These are phyloP conservation scores for Gonatopus flavifemur DNA, from an alignment of 1,140 invertebrate species.

Conservation along the genomic window DNA sequence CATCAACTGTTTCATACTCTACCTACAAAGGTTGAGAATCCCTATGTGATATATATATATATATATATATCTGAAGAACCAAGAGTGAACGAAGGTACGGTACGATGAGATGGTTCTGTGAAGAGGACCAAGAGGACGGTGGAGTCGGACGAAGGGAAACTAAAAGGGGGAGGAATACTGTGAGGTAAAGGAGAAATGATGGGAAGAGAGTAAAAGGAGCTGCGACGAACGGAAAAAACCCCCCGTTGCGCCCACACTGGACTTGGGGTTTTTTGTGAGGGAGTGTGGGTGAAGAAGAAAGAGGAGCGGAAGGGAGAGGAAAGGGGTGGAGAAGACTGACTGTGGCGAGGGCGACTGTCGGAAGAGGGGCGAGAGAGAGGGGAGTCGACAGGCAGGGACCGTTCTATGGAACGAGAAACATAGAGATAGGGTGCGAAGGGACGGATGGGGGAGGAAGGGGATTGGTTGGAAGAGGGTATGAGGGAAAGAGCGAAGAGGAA, in stretches of 20 bases:
- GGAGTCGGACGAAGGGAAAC: conserved; percentile 4
- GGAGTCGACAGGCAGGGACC: conserved; percentile 4
- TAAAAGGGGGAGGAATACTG: conserved; percentile 19
- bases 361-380: conserved; percentile 14
- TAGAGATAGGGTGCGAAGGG: neutral
- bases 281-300: conserved; percentile 12
- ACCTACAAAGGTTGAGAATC: no score
- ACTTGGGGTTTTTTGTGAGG: conserved; percentile 48
- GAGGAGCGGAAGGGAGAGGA: neutral
- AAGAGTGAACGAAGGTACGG: no score
- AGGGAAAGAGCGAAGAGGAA: neutral
- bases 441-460: neutral
- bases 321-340: conserved; percentile 6
- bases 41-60: no score
- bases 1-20: no score
- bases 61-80: no score
- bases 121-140: conserved; percentile 1
- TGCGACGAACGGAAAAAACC: conserved; percentile 40
- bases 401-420: conserved; percentile 5
- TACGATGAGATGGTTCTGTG: no score
- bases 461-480: neutral
- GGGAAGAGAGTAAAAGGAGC: conserved; percentile 43
- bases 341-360: conserved; percentile 22
- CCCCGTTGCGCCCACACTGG: conserved; percentile 50
- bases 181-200: conserved; percentile 29